These are phyloP conservation scores for Agrochola lychnidis DNA, from an alignment of 2,888 invertebrate genomes.

Conservation along the genomic window DNA sequence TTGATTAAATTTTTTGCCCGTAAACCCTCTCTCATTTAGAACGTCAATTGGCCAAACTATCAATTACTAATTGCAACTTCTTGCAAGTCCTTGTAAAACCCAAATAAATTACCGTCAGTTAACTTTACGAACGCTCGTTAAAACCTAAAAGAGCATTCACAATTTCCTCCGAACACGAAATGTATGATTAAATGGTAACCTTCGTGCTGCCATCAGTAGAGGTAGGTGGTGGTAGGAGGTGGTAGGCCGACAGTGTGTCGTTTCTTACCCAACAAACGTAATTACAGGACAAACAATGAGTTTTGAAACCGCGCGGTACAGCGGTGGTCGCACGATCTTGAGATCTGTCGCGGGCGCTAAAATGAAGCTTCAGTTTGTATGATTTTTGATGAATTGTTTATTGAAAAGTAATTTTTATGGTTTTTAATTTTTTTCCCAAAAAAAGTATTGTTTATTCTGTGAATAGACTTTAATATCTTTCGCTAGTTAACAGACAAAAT, in stretches of 20 bases:
- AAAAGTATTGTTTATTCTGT: neutral
- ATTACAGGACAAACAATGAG: slow-evolving; percentile 82
- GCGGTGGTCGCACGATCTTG: slow-evolving; percentile 82
- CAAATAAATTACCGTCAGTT: slow-evolving; percentile 32
- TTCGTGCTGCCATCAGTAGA: slow-evolving; percentile 23
- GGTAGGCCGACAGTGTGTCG: slow-evolving; percentile 55
- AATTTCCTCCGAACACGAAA: slow-evolving; percentile 47
- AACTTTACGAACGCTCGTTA: slow-evolving; percentile 38
- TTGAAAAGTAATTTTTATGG: neutral
- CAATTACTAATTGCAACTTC: slow-evolving; percentile 31
- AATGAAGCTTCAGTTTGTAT: slow-evolving; percentile 53
- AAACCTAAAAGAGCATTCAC: slow-evolving; percentile 33
- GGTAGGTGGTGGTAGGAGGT: slow-evolving; percentile 17
- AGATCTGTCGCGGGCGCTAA: slow-evolving; percentile 63
- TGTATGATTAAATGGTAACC: slow-evolving; percentile 39
- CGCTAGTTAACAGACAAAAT: neutral
- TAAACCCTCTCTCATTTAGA: neutral
- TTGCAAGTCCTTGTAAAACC: slow-evolving; percentile 28
- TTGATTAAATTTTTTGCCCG: too few relatives aligned
- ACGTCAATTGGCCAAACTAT: neutral
- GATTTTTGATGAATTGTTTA: neutral
- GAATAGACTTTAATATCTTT: neutral
- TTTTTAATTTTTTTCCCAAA: neutral
- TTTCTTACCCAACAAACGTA: slow-evolving; percentile 76
- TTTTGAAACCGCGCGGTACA: slow-evolving; percentile 76